Evolutionary conservation across 2,113 vertebrate species (phyloP).

Genomic region (Myotis davidii): DNA sequence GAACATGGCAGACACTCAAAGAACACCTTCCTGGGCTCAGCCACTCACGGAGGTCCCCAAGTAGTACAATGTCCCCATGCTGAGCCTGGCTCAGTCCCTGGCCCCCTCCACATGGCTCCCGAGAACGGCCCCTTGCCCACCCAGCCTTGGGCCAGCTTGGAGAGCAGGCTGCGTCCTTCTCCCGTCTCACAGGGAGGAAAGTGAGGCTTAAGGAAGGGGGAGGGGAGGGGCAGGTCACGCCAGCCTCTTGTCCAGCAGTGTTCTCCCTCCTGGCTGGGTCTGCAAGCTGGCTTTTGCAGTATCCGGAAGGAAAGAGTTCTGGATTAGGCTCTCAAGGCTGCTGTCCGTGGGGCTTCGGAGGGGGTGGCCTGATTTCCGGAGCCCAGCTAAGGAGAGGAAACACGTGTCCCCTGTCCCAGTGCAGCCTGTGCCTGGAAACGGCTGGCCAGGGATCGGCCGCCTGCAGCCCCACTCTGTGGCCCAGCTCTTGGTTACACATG

Average conservation of each 20-base stretch:
- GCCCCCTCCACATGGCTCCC: accelerated
- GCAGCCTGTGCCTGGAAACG: neutral
- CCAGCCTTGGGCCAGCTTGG: neutral
- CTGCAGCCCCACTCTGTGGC: neutral
- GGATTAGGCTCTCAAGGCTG: neutral
- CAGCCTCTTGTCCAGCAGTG: neutral
- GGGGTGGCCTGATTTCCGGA: neutral
- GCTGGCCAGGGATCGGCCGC: neutral
- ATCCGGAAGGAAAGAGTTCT: neutral
- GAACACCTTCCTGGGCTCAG: neutral
- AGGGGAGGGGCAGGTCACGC: neutral
- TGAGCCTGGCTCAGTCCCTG: neutral
- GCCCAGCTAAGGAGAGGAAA: neutral
- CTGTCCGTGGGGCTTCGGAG: neutral
- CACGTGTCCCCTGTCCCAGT: neutral
- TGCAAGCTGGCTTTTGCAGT: neutral
- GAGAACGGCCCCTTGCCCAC: neutral
- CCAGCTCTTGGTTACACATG: accelerated
- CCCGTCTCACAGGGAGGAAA: neutral
- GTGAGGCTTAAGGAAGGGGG: neutral
- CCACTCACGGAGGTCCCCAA: neutral
- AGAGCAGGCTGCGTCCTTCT: neutral
- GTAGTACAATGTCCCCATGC: neutral
- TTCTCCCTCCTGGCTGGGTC: neutral
- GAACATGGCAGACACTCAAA: neutral